Percentiles rank a stretch among this genome's conserved stretches.
Conservation (phyloP, 2,888 invertebrate species). For the Fragum whitleyi region DNA sequence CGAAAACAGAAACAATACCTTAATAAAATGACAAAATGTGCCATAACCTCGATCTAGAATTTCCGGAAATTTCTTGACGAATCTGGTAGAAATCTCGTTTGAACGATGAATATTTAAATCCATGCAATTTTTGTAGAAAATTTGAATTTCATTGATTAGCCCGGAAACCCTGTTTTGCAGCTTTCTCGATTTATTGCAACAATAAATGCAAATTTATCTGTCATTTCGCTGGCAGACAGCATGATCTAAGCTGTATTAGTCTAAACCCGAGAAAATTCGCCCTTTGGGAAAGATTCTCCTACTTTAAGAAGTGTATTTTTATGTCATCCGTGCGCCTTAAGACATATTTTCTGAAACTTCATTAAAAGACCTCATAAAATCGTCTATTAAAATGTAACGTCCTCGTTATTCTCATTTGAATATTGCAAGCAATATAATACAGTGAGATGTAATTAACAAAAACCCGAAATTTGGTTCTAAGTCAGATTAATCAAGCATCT, state of each 20-base stretch:
- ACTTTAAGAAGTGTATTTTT: constrained; percentile 5
- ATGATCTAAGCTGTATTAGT: constrained; percentile 26
- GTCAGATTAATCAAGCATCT: not conserved
- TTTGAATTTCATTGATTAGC: constrained; percentile 34
- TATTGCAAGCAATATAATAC: constrained; percentile 1
- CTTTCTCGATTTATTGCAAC: constrained; percentile 35
- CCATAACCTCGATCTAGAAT: constrained; percentile 34
- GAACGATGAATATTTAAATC: constrained; percentile 33
- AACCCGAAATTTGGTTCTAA: not conserved
- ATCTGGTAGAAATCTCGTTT: constrained; percentile 16
- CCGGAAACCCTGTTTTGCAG: constrained; percentile 28
- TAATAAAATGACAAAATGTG: constrained; percentile 34
- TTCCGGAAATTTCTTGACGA: constrained; percentile 31
- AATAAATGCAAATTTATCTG: constrained; percentile 44
- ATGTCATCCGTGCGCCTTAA: not conserved
- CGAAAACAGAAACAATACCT: constrained; percentile 35
- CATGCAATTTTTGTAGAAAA: constrained; percentile 29
- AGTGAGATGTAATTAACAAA: constrained; percentile 4
- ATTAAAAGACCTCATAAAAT: constrained; percentile 19
- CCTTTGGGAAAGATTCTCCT: constrained; percentile 10
- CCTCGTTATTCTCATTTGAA: constrained; percentile 4
- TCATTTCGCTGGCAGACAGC: constrained; percentile 36
- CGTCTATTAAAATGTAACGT: constrained; percentile 7
- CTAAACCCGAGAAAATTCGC: constrained; percentile 11
- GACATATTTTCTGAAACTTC: constrained; percentile 24